These are phyloP conservation scores for Cetonia aurata DNA, from an alignment of 2,888 invertebrate species.

Conservation along the genomic window DNA sequence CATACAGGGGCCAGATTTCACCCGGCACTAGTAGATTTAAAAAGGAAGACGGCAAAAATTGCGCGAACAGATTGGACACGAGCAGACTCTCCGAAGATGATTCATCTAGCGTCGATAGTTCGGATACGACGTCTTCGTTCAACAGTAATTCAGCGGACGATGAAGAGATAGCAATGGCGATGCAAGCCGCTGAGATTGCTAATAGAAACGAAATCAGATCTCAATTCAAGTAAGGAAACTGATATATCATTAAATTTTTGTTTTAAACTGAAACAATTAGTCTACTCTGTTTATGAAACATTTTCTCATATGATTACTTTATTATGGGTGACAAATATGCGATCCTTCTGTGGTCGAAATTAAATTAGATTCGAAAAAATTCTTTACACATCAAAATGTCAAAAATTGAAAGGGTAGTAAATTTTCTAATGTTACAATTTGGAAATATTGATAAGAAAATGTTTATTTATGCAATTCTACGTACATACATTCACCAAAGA, in stretches of 20 bases:
- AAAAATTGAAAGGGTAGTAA: no score
- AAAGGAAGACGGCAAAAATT: conserved; percentile 37
- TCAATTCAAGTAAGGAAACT: conserved; percentile 76
- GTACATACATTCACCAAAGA: no score
- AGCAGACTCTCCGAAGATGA: conserved; percentile 55
- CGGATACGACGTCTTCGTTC: conserved; percentile 78
- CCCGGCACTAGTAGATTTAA: conserved; percentile 54
- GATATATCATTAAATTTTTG: not conserved
- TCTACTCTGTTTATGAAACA: no score
- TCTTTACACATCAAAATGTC: no score
- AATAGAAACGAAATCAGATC: conserved; percentile 83
- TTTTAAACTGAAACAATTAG: not conserved
- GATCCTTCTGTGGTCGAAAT: no score
- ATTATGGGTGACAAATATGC: no score
- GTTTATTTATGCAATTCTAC: no score
- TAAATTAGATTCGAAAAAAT: no score
- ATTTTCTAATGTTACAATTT: no score
- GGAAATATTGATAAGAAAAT: no score
- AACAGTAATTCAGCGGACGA: conserved; percentile 87
- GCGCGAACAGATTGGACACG: conserved; percentile 19
- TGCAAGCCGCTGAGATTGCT: conserved; percentile 87
- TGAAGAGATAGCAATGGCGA: conserved; percentile 87
- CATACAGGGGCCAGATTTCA: conserved; percentile 49
- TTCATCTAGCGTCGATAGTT: conserved; percentile 62
- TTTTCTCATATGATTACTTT: no score